A percentile compares a stretch with the other conserved stretches of the same genome.
Evolutionary conservation across 2,113 vertebrate species (phyloP).

Genomic region (Neolamprologus sp.): DNA sequence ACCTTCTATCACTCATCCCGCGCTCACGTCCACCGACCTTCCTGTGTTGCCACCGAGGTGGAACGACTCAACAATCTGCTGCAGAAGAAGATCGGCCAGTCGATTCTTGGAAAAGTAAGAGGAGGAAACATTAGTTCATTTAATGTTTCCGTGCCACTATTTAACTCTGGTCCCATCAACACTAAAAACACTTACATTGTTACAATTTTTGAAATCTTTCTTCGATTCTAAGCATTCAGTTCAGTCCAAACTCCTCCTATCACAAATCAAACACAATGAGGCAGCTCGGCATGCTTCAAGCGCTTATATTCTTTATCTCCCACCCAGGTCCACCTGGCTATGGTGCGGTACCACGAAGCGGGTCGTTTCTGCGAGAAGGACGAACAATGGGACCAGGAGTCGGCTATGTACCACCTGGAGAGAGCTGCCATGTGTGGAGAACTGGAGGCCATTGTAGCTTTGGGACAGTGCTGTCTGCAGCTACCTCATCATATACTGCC

Average conservation of each 20-base stretch:
- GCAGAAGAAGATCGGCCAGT: conserved; percentile 90
- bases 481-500: conserved; percentile 90
- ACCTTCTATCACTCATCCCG: conserved; percentile 86
- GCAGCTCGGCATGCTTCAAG: not conserved
- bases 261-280: not conserved
- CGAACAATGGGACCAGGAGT: conserved; percentile 81
- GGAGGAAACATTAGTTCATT: not conserved
- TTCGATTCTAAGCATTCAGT: rapidly evolving
- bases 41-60: conserved; percentile 87
- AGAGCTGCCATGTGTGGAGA: conserved; percentile 88
- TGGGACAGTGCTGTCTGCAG: conserved; percentile 86
- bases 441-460: conserved; percentile 87
- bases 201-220: not conserved
- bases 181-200: not conserved
- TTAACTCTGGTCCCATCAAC: not conserved
- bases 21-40: conserved; percentile 83
- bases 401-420: conserved; percentile 89
- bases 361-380: conserved; percentile 91
- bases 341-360: conserved; percentile 91
- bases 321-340: conserved; percentile 88
- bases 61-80: conserved; percentile 81
- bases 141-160: not conserved
- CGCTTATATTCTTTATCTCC: not conserved
- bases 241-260: not conserved
- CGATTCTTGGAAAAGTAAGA: conserved; percentile 88